phyloP scores from a whole-genome alignment of 1,140 invertebrate species.

The Metopolophium dirhodum region DNA sequence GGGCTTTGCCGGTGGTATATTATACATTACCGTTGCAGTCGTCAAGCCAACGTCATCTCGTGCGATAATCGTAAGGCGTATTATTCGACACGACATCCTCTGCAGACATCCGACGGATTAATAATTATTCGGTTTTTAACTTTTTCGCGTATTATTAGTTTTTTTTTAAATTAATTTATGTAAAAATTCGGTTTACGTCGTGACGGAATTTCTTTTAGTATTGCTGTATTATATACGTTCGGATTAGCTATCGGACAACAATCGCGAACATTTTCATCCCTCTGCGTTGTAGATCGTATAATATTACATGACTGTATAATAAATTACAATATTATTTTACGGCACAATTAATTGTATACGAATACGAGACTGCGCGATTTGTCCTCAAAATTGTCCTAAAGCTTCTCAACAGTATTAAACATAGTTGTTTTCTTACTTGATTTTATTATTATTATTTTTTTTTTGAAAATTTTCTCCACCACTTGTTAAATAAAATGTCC shows the following conservation, averaged over 20 bases:
- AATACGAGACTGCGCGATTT: background rate
- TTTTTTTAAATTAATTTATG: too few relatives aligned
- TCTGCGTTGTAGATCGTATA: background rate
- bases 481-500: conserved; percentile 11
- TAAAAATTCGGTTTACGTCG: too few relatives aligned
- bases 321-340: background rate
- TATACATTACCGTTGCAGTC: background rate
- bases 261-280: background rate
- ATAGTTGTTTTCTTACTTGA: background rate
- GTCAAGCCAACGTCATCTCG: background rate
- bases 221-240: too few relatives aligned
- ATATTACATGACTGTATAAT: background rate
- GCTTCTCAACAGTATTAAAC: background rate
- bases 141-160: too few relatives aligned
- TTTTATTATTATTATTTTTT: background rate
- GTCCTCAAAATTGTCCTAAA: background rate
- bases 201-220: too few relatives aligned
- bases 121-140: too few relatives aligned
- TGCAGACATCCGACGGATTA: too few relatives aligned
- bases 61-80: background rate
- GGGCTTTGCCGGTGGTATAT: conserved; percentile 22
- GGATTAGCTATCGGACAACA: too few relatives aligned
- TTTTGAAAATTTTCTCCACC: background rate
- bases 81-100: background rate
- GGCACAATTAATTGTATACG: background rate